Conservation (phyloP, 2,888 invertebrate species). For the Hartigia nigra region DNA sequence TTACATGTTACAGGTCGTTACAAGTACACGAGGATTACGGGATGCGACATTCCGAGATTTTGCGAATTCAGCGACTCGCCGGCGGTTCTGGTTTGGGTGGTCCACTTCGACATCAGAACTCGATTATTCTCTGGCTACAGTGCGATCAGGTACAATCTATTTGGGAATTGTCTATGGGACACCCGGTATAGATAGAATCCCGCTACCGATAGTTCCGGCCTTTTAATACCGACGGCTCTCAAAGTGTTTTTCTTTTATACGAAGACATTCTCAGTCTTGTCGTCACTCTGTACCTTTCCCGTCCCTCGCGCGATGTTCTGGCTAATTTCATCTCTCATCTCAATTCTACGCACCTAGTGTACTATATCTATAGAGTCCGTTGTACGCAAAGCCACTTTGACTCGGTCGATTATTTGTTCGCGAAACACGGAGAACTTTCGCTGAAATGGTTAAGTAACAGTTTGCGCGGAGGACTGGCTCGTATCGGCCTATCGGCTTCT, state of each 20-base stretch:
- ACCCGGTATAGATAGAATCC: background rate
- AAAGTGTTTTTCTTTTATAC: background rate
- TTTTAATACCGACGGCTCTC: background rate
- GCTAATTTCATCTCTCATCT: background rate
- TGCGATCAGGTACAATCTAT: slow-evolving; percentile 76
- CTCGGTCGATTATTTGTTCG: background rate
- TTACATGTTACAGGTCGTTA: slow-evolving; percentile 72
- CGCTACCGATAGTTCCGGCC: background rate
- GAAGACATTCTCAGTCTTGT: no score
- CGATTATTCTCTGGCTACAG: slow-evolving; percentile 86
- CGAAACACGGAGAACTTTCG: slow-evolving; percentile 43
- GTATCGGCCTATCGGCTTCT: background rate
- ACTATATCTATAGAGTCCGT: background rate
- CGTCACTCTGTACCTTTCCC: no score
- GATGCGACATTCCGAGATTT: slow-evolving; percentile 75
- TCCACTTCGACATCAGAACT: slow-evolving; percentile 79
- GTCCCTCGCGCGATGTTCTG: background rate
- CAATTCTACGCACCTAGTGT: background rate
- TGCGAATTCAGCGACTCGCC: slow-evolving; percentile 74
- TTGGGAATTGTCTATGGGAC: background rate
- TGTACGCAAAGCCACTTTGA: background rate
- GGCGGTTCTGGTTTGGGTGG: slow-evolving; percentile 77
- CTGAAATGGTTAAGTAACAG: slow-evolving; percentile 32
- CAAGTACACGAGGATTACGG: slow-evolving; percentile 80
- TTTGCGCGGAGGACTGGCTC: background rate